Evolutionary conservation across 2,888 invertebrate genomes (phyloP).

Genomic region (Rotaria magnacalcarata): DNA sequence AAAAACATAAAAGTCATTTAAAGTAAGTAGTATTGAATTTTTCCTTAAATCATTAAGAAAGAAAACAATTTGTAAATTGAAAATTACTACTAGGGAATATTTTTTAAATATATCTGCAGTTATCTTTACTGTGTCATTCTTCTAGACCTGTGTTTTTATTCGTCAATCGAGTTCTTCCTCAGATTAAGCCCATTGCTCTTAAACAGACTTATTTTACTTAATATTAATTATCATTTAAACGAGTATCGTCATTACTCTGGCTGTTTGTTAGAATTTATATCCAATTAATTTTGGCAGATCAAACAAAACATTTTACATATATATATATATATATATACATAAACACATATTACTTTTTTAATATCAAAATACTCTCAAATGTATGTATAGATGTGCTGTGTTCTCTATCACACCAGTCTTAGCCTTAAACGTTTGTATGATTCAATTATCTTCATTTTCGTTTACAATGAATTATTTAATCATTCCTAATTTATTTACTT

Average conservation of each 20-base stretch:
- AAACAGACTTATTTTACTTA: slow-evolving; percentile 1
- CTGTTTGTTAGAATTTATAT: slow-evolving; percentile 28
- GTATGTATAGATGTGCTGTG: slow-evolving; percentile 17
- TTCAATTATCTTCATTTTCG: neutral
- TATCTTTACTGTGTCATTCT: neutral
- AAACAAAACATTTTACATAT: neutral
- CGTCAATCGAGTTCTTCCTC: slow-evolving; percentile 15
- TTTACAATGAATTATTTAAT: neutral
- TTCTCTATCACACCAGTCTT: neutral
- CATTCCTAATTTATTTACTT: neutral
- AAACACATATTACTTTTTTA: neutral
- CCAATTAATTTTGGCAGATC: neutral
- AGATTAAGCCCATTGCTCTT: neutral
- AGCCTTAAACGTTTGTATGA: neutral
- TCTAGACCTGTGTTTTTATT: slow-evolving; percentile 8
- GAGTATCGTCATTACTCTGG: neutral
- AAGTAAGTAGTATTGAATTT: neutral
- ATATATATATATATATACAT: neutral
- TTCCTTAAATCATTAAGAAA: neutral
- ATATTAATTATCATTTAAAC: slow-evolving; percentile 12
- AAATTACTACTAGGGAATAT: neutral
- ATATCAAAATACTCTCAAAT: neutral
- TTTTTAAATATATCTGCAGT: neutral
- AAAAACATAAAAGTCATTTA: slow-evolving; percentile 29
- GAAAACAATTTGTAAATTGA: neutral